These are phyloP conservation scores for Nanorana parkeri DNA, from an alignment of 2,113 vertebrate species.

Conservation along the genomic window DNA sequence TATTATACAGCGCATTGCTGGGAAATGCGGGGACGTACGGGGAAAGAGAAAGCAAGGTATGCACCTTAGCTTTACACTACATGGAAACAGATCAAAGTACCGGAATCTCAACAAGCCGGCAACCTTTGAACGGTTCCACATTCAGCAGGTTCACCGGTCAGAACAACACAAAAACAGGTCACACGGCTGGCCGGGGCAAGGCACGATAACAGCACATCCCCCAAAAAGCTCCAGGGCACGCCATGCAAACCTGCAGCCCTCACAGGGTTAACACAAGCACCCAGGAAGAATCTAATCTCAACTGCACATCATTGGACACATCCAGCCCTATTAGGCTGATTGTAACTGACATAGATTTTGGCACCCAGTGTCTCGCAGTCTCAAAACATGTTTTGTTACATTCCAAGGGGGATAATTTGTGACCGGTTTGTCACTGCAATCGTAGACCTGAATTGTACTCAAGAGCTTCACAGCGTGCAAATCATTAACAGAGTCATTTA, in stretches of 20 bases:
- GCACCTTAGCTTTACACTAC: constrained; percentile 60
- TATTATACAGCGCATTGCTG: too few species aligned
- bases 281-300: background rate
- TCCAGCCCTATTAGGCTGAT: background rate
- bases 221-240: background rate
- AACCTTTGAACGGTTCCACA: constrained; percentile 67
- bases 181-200: background rate
- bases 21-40: too few species aligned
- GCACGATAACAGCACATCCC: background rate
- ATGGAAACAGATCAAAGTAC: constrained; percentile 74
- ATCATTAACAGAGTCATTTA: background rate
- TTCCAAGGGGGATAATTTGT: constrained; percentile 12
- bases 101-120: constrained; percentile 66
- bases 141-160: constrained; percentile 64
- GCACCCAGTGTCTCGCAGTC: background rate
- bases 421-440: background rate
- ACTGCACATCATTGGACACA: background rate
- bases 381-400: constrained; percentile 25
- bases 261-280: constrained; percentile 2
- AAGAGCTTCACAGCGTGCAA: background rate
- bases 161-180: constrained; percentile 54
- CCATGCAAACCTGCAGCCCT: background rate
- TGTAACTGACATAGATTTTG: background rate
- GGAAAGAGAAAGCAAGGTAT: constrained; percentile 16
- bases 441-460: background rate